Evolutionary conservation across 2,888 invertebrate genomes (phyloP).

Genomic region (Hybos culiciformis): DNA sequence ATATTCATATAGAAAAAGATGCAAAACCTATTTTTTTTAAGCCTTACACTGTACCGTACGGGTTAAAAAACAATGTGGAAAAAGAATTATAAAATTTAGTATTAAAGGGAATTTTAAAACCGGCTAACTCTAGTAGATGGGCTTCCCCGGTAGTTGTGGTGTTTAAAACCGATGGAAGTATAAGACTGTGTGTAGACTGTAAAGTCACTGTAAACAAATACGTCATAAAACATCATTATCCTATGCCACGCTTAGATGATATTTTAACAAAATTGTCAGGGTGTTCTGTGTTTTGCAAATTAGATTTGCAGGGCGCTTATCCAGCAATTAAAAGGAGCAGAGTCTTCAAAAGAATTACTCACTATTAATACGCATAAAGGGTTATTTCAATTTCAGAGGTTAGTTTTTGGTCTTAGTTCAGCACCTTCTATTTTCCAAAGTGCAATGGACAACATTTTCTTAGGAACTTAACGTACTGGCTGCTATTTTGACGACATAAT

Average conservation of each 20-base stretch:
- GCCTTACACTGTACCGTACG: slow-evolving; percentile 1
- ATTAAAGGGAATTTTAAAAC: slow-evolving; percentile 10
- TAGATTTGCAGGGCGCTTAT: slow-evolving; percentile 15
- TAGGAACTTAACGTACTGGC: neutral
- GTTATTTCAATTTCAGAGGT: neutral
- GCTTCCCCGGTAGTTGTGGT: slow-evolving; percentile 21
- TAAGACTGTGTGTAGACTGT: slow-evolving; percentile 21
- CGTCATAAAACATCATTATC: slow-evolving; percentile 17
- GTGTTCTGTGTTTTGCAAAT: slow-evolving; percentile 11
- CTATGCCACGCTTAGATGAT: slow-evolving; percentile 11
- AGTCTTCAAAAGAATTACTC: slow-evolving; percentile 13
- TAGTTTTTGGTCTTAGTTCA: slow-evolving; percentile 3
- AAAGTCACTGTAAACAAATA: slow-evolving; percentile 15
- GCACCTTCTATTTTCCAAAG: slow-evolving; percentile 3
- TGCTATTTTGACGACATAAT: slow-evolving; percentile 14
- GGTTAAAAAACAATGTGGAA: neutral
- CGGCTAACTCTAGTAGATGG: slow-evolving; percentile 15
- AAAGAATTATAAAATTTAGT: neutral
- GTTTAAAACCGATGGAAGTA: slow-evolving; percentile 12
- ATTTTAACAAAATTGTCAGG: slow-evolving; percentile 11
- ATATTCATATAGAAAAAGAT: neutral
- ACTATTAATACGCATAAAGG: slow-evolving; percentile 16
- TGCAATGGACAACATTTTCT: neutral
- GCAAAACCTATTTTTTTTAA: neutral
- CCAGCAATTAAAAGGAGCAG: slow-evolving; percentile 12